Conservation (phyloP, 2,888 invertebrate genomes). For the Helleia helle region DNA sequence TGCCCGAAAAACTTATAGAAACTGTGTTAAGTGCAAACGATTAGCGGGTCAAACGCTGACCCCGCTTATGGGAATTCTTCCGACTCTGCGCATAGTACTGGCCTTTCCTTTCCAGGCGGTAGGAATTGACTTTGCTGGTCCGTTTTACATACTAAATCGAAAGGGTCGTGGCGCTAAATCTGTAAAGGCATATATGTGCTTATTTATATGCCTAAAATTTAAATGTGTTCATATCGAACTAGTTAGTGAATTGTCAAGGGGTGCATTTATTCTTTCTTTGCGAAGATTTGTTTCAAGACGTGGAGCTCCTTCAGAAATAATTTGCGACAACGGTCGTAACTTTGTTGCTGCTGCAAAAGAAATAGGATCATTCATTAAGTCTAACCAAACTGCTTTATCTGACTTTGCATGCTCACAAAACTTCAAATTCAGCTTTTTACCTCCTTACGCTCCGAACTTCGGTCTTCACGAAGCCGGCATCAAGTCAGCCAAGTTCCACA, state of each 20-base stretch:
- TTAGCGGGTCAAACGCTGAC: neutral
- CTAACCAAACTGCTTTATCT: slow-evolving; percentile 12
- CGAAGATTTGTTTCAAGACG: slow-evolving; percentile 22
- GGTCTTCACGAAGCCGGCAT: too few relatives aligned
- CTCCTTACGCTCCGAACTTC: too few relatives aligned
- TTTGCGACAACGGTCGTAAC: slow-evolving; percentile 21
- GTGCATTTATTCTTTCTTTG: slow-evolving; percentile 18
- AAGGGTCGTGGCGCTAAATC: slow-evolving; percentile 20
- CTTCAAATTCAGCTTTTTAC: slow-evolving; percentile 23
- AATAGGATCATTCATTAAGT: slow-evolving; percentile 18
- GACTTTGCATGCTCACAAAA: slow-evolving; percentile 21
- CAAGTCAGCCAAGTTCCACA: slow-evolving; percentile 13
- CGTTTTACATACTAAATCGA: slow-evolving; percentile 13
- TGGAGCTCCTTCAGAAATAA: slow-evolving; percentile 18
- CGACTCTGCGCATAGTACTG: neutral
- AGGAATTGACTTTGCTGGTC: slow-evolving; percentile 15
- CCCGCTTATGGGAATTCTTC: neutral
- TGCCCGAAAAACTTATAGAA: slow-evolving; percentile 16
- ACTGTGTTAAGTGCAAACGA: neutral
- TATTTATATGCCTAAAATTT: slow-evolving; percentile 20
- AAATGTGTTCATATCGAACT: slow-evolving; percentile 21
- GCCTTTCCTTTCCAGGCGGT: slow-evolving; percentile 18
- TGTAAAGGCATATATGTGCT: slow-evolving; percentile 21
- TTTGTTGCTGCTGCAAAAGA: slow-evolving; percentile 20
- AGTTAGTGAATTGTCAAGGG: slow-evolving; percentile 17